Base-by-base conservation (phyloP, 2,113 vertebrate genomes). In the Macaca nemestrina region DNA sequence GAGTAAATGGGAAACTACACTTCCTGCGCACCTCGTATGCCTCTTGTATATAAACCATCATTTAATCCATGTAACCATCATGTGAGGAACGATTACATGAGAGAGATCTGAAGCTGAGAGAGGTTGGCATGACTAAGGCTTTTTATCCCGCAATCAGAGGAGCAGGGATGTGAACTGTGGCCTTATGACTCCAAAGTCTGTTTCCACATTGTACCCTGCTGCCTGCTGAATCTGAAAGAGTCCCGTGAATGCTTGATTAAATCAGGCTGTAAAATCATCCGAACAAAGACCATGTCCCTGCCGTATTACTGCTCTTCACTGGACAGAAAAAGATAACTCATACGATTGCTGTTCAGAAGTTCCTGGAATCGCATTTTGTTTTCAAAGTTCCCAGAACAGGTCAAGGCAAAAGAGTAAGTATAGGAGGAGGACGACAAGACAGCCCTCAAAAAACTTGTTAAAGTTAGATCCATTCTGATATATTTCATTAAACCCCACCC, bases 351-450 rank as follows among this genome's bases (percentile, higher is more conserved):
- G 17, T 79, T 89, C 48, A 93, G 57, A 92, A 93, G 64, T 84
- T 92, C 70, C 75, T 75, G 50, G 85, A 88, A 73, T 3, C n/a
- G 13, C 25, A 81, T 73, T 92, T 94, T 93, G 48, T 75, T 52
- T 76, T 84, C 88, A 75, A 48, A 57, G 73, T 82, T 79, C 32
- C 81, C 48, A 78, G n/a, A 94, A 92, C 3, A 86, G 40, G 40
- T 87, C 50, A 92, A 93, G 59, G 55, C 20, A 88, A 96, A 98
- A 89, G 38, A 67, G 48, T 40, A 88, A 90, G 70, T 83, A 68
- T 11, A 68, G 12, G 18, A 68, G 64, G 55, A 90, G 17, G 23
- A 80, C 52, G 40, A 87, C 13, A 45, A 55, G 23, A 83, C 32
- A 75, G 30, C 30, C 43, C 27, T 87, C n/a, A 61, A 78, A 64